These are phyloP conservation scores for Acromyrmex heyeri DNA, from an alignment of 1,140 invertebrate species.

Conservation along the genomic window DNA sequence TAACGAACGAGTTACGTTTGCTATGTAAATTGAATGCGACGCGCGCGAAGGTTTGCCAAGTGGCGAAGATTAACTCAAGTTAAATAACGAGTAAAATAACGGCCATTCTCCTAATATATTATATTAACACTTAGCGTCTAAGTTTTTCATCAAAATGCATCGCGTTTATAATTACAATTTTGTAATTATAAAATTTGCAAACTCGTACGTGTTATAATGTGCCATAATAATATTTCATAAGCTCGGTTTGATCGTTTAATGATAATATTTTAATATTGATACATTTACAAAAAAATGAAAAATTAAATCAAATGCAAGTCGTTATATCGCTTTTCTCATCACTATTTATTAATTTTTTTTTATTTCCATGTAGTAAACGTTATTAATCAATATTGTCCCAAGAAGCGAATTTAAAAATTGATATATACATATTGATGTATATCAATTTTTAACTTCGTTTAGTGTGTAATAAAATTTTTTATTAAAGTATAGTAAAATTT, in stretches of 20 bases:
- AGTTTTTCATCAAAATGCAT: background rate
- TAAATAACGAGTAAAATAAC: too few species aligned
- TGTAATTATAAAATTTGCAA: constrained; percentile 3
- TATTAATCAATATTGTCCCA: too few species aligned
- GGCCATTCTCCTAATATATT: background rate
- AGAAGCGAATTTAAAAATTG: too few species aligned
- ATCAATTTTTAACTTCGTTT: too few species aligned
- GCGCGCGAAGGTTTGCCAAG: too few species aligned
- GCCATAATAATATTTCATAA: background rate
- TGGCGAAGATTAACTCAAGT: too few species aligned
- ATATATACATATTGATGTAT: too few species aligned
- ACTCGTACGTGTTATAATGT: background rate
- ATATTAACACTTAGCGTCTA: background rate
- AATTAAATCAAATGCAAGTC: background rate
- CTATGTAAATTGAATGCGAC: too few species aligned
- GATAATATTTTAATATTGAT: background rate
- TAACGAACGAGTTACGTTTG: too few species aligned
- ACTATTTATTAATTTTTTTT: background rate
- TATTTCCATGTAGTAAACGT: too few species aligned
- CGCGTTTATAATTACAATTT: background rate
- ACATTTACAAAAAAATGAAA: background rate
- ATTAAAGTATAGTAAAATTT: too few species aligned
- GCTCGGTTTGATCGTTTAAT: background rate
- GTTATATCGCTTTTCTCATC: background rate
- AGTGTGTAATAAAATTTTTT: too few species aligned